Evolutionary conservation across 2,113 vertebrate genomes (phyloP), one percentile per base, ranked within the genome.

Genomic region (Pedetes capensis): DNA sequence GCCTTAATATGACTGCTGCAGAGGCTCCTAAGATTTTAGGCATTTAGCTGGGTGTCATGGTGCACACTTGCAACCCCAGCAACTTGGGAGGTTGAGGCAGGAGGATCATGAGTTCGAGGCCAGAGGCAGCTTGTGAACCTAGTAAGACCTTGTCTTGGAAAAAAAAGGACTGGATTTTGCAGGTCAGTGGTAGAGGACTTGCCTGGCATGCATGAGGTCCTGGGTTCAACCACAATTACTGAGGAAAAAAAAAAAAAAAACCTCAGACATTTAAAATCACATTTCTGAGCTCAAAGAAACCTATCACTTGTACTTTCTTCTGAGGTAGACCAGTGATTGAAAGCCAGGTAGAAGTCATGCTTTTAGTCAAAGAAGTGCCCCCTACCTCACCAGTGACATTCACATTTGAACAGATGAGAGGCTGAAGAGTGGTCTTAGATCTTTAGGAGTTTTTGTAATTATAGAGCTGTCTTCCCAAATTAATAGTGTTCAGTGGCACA

Each of bases 251-350:
- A 51, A 14, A 51, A 51, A 51, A 51, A 51, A 51, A 14, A 51
- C 14, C 14, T 51, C 16, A 51, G 64, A 47, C 39, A 10, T 74
- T 61, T 89, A 3, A 72, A n/a, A 32, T 37, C 17, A 27, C 39
- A 12, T 76, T 89, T 94, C 55, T 29, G 34, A 84, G 34, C 37
- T 37, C 53, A 49, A 16, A 89, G 78, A 20, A 85, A 18, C 47
- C 11, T 76, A 0, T 55, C 22, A 12, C 6, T 55, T 22, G n/a
- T 22, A 23, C 25, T 25, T 55, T 4, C 0, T 49, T 47, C 63
- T 14, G 25, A 47, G 57, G 55, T 17, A 17, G 64, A 63, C 37
- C 39, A 9, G 13, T 29, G 61, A n/a, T 27, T 7, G 34, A n/a
- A 39, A 86, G 27, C 51, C 64, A 2, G 0, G 1, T 5, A 1